Evolutionary conservation across 1,140 invertebrate species (phyloP).

Genomic region (Trissolcus basalis): DNA sequence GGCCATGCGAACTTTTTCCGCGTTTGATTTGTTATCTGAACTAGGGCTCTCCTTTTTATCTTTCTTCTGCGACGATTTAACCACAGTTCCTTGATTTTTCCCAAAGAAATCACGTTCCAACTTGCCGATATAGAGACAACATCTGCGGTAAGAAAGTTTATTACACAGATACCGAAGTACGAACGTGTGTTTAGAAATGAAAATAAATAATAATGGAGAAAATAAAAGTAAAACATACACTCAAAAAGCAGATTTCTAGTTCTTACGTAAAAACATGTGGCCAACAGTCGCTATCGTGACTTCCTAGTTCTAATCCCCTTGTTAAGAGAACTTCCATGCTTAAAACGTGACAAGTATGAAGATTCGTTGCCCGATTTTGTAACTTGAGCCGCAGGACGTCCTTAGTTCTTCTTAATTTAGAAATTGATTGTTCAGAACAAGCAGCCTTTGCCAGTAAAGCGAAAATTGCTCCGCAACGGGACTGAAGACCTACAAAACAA

Average conservation of each 20-base stretch:
- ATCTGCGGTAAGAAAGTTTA: constrained; percentile 67
- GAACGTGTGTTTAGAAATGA: too few species aligned
- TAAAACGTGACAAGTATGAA: constrained; percentile 89
- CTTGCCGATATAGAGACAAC: constrained; percentile 92
- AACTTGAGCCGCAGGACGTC: constrained; percentile 72
- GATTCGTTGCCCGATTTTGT: constrained; percentile 80
- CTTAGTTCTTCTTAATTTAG: constrained; percentile 72
- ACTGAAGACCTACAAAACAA: constrained; percentile 81
- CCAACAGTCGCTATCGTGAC: constrained; percentile 94
- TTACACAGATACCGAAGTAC: too few species aligned
- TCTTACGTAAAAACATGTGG: constrained; percentile 90
- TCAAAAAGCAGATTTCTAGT: constrained; percentile 10
- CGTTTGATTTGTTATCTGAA: constrained; percentile 63
- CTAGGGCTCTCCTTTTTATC: constrained; percentile 70
- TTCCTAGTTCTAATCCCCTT: constrained; percentile 90
- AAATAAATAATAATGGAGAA: constrained; percentile 7
- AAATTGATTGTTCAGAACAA: constrained; percentile 80
- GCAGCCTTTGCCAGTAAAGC: constrained; percentile 86
- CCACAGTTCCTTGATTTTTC: constrained; percentile 76
- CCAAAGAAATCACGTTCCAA: constrained; percentile 92
- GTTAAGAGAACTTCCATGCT: constrained; percentile 91
- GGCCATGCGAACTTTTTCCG: constrained; percentile 74
- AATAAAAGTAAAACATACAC: constrained; percentile 1
- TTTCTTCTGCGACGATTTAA: constrained; percentile 71
- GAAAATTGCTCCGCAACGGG: constrained; percentile 88